Conservation (phyloP, 2,888 invertebrate genomes). For the Myathropa florea region DNA sequence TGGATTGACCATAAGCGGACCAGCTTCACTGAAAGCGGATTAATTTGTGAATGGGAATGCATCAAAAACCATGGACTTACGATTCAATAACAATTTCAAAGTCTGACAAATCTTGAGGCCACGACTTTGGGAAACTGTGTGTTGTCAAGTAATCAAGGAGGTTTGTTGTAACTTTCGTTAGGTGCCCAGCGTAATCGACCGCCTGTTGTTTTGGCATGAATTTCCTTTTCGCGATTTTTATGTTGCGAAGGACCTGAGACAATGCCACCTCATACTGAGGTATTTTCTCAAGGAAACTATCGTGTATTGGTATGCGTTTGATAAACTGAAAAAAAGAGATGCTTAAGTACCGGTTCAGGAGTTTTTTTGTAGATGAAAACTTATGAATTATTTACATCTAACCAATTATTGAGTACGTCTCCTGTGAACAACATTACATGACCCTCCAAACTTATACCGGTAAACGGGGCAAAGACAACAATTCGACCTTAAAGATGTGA, state of each 20-base stretch:
- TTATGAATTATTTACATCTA: constrained; percentile 86
- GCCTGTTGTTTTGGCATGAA: constrained; percentile 96
- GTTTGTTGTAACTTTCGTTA: constrained; percentile 91
- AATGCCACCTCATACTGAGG: constrained; percentile 92
- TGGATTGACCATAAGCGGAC: constrained; percentile 95
- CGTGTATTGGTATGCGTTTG: constrained; percentile 89
- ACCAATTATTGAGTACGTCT: constrained; percentile 96
- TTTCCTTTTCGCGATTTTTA: constrained; percentile 92
- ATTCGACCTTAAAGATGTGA: constrained; percentile 83
- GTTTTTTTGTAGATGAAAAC: not conserved
- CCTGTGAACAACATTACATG: constrained; percentile 94
- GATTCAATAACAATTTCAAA: constrained; percentile 94
- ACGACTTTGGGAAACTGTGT: constrained; percentile 85
- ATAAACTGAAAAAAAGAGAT: constrained; percentile 83
- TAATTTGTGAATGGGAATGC: not conserved
- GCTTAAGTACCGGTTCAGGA: too few relatives aligned
- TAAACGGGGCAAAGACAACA: constrained; percentile 93
- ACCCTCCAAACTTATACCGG: constrained; percentile 95
- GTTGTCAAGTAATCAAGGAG: constrained; percentile 88
- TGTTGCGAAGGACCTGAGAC: constrained; percentile 90
- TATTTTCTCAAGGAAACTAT: constrained; percentile 86
- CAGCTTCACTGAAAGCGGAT: constrained; percentile 88
- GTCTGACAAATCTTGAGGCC: constrained; percentile 87
- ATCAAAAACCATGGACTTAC: constrained; percentile 82
- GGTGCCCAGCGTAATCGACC: constrained; percentile 90